Base-by-base conservation (phyloP, 2,113 vertebrate genomes). In the Gallinago paraguaiae region DNA sequence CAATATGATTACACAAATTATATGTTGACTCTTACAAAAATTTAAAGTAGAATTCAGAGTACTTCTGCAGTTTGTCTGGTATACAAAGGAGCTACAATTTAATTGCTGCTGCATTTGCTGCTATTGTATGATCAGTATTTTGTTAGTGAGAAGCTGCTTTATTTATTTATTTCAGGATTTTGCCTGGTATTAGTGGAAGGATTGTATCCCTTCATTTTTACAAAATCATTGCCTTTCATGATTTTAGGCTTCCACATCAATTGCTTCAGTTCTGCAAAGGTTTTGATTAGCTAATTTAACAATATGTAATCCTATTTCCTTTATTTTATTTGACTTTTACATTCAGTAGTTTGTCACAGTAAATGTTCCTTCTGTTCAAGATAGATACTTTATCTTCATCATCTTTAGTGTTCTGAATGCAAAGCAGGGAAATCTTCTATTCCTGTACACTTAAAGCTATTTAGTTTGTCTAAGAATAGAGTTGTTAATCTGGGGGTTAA, bases 1-100 rank as follows among this genome's bases (percentile, higher is more conserved):
- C 77, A 85, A 6, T 90, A 63, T 97, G 94, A 97, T 97, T 97
- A 70, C 94, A 70, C 80, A 97, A 95, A 96, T 97, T 95, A 82
- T 74, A 85, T 75, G 48, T 86, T 97, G 90, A 86, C 78, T 95
- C 74, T 78, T 92, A 83, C 84, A 72, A 95, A 92, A 95, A 77
- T 89, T 84, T 88, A 64, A 92, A 80, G 76, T 70, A 83, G 88
- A 86, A 84, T 88, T 93, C 30, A 31, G 67, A 79, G 43, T 76
- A 92, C 39, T 93, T 39, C 68, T 85, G 75, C 67, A 75, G 90
- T 86, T 86, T 95, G 76, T 72, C 20, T 78, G 61, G 46, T 84
- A 50, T 65, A 96, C 86, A 96, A 93, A 94, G 85, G 67, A 83
- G 48, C 60, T 91, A 79, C 77, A 88, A 61, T 94, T 92, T 96